A percentile compares a stretch with the other conserved stretches of the same genome.
Conservation (phyloP, 2,113 vertebrate genomes). For the Sturnira hondurensis region DNA sequence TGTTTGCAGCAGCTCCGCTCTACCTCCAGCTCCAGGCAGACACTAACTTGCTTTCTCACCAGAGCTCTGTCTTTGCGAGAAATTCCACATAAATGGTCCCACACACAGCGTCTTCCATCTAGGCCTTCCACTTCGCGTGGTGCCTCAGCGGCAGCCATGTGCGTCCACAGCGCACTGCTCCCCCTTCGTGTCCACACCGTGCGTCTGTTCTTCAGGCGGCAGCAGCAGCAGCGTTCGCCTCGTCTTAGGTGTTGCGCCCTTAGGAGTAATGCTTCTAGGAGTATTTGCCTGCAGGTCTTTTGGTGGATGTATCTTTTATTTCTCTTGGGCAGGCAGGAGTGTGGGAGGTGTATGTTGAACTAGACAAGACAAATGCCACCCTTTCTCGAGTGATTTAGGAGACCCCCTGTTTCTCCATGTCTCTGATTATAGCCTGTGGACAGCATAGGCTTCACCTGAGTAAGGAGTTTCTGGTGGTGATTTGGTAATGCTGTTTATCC, state of each 20-base stretch:
- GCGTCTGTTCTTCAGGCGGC: rapidly evolving
- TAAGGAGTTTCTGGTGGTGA: not conserved
- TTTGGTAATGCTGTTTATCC: not conserved
- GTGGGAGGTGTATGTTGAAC: not conserved
- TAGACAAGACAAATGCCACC: not conserved
- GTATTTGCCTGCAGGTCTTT: not conserved
- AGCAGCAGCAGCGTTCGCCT: not conserved
- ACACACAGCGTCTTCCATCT: rapidly evolving
- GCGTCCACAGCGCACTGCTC: no score
- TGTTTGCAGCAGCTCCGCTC: not conserved
- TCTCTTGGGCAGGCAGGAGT: not conserved
- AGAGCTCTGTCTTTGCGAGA: not conserved
- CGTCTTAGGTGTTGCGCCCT: not conserved
- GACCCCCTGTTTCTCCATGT: not conserved
- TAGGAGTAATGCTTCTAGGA: not conserved
- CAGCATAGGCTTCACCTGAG: not conserved
- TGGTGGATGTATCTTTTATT: not conserved
- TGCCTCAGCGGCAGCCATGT: rapidly evolving
- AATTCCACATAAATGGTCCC: not conserved
- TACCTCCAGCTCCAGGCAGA: not conserved
- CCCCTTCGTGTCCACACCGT: rapidly evolving
- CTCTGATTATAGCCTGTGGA: not conserved
- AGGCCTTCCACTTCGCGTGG: rapidly evolving
- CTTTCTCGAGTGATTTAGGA: not conserved
- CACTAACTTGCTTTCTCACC: not conserved